A percentile compares a stretch with the other conserved stretches of the same genome.
Evolutionary conservation across 2,888 invertebrate genomes (phyloP).

Genomic region (Amaurobius ferox): DNA sequence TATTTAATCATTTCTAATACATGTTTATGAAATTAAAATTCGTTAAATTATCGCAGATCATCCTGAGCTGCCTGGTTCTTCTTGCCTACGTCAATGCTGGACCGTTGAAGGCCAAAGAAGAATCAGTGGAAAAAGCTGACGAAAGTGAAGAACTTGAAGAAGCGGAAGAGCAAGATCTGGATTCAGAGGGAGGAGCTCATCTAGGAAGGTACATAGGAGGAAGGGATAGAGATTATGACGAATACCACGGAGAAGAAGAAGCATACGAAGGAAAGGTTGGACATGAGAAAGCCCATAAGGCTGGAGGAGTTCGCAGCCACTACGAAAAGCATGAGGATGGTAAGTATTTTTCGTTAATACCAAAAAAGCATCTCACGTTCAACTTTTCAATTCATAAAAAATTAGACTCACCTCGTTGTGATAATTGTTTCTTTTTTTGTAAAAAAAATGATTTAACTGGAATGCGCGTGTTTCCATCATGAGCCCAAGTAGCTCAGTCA

Average conservation of each 20-base stretch:
- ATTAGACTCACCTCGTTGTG: too few species aligned
- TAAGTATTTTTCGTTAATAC: background rate
- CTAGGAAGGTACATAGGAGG: conserved; percentile 45
- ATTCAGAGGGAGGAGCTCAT: conserved; percentile 46
- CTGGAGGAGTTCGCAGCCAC: conserved; percentile 30
- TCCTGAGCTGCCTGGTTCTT: conserved; percentile 21
- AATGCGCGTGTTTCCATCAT: too few species aligned
- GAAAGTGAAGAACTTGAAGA: conserved; percentile 26
- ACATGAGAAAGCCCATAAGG: conserved; percentile 58
- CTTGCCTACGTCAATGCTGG: conserved; percentile 25
- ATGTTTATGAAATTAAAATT: too few species aligned
- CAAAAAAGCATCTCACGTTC: too few species aligned
- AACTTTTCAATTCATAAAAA: too few species aligned
- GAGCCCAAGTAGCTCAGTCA: too few species aligned
- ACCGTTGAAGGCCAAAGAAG: conserved; percentile 30
- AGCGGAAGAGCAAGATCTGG: conserved; percentile 38
- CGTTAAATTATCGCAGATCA: too few species aligned
- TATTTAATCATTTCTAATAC: too few species aligned
- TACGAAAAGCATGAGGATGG: conserved; percentile 52
- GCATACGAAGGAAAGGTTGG: conserved; percentile 54
- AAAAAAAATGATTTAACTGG: too few species aligned
- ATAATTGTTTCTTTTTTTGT: too few species aligned
- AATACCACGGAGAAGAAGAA: conserved; percentile 48
- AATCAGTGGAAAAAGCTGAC: conserved; percentile 31
- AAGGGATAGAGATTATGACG: conserved; percentile 44